Conservation (phyloP, 92 coral and sea anemone genomes). For the Isaurus tuberculatus region DNA sequence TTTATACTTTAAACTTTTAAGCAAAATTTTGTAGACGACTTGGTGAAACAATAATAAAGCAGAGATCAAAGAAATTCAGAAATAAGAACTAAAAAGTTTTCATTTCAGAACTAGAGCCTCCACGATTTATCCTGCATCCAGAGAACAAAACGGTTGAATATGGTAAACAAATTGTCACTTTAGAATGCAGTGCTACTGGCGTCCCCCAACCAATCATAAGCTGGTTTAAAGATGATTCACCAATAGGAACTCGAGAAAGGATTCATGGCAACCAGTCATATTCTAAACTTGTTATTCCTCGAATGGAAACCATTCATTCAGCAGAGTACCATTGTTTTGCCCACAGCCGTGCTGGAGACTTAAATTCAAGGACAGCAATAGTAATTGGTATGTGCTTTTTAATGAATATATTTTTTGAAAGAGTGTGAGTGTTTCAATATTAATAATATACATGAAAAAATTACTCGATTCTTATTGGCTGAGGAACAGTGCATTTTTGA, state of each 20-base stretch:
- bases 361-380: not conserved
- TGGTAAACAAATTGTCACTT: not conserved
- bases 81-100: not conserved
- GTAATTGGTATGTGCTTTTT: not conserved
- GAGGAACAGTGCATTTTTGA: too few species aligned
- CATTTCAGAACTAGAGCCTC: conserved; percentile 29
- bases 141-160: not conserved
- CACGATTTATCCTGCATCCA: conserved; percentile 31
- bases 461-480: too few species aligned
- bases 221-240: conserved; percentile 41
- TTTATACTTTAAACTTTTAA: too few species aligned
- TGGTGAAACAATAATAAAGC: too few species aligned
- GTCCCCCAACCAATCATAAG: conserved; percentile 46
- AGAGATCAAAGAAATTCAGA: too few species aligned
- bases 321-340: not conserved
- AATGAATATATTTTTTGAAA: not conserved
- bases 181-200: conserved; percentile 50
- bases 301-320: not conserved
- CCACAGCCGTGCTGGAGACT: not conserved
- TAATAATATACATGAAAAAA: too few species aligned
- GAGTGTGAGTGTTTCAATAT: not conserved
- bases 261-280: not conserved
- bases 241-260: conserved; percentile 20
- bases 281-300: conserved; percentile 14
- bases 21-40: too few species aligned